Evolutionary conservation across 2,113 vertebrate species (phyloP).

Genomic region (Channa maculata): DNA sequence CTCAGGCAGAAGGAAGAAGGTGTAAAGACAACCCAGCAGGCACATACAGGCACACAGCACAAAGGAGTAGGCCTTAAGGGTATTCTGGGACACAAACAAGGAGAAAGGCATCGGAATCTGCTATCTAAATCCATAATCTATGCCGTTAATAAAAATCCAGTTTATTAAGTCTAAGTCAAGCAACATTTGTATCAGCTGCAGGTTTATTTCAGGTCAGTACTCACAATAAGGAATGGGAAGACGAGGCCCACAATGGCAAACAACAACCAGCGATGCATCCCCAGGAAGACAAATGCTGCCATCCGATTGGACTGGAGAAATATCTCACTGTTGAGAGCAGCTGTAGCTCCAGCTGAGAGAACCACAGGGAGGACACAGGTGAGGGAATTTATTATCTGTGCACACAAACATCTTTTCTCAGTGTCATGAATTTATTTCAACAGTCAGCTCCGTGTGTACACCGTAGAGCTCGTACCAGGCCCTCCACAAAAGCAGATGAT

Average conservation of each 20-base stretch:
- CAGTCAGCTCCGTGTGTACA: background rate
- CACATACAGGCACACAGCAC: conserved; percentile 73
- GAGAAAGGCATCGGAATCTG: background rate
- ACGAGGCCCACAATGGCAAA: conserved; percentile 60
- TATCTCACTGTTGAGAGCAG: conserved; percentile 71
- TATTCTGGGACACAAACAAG: conserved; percentile 55
- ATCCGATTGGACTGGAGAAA: conserved; percentile 80
- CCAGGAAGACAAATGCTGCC: conserved; percentile 73
- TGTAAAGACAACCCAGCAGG: conserved; percentile 66
- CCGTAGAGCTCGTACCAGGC: conserved; percentile 78
- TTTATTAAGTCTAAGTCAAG: background rate
- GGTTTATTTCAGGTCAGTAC: conserved; percentile 28
- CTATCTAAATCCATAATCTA: too few relatives aligned
- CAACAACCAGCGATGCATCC: conserved; percentile 66
- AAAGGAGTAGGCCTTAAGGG: conserved; percentile 73
- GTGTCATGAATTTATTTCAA: background rate
- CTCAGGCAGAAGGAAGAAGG: conserved; percentile 80
- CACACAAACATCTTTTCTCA: background rate
- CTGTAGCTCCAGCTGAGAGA: conserved; percentile 58
- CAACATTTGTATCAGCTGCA: background rate
- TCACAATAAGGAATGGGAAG: conserved; percentile 83
- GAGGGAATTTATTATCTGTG: background rate
- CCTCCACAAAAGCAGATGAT: conserved; percentile 83
- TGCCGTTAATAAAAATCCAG: background rate
- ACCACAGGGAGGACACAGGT: background rate